Percentiles rank a stretch among this genome's conserved stretches.
Evolutionary conservation across 2,797 vertebrate genomes (phyloP).

Genomic region (Lithobates pipiens): DNA sequence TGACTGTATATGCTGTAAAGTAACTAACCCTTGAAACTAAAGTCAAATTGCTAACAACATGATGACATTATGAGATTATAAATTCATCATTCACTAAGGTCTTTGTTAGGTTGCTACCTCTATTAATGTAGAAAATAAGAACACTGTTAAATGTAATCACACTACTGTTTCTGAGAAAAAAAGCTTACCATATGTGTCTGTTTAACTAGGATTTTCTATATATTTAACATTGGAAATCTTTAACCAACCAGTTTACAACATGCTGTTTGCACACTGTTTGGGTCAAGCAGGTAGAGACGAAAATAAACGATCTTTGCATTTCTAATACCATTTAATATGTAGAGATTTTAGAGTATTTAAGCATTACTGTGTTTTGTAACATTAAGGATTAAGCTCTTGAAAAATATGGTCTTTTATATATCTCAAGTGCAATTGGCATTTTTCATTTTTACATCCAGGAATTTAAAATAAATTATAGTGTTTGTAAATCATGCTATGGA

Average conservation of each 20-base stretch:
- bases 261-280: background rate
- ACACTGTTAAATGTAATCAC: background rate
- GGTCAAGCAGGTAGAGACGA: background rate
- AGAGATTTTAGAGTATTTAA: too few relatives aligned
- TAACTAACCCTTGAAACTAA: slow-evolving; percentile 29
- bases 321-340: too few relatives aligned
- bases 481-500: too few relatives aligned
- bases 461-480: too few relatives aligned
- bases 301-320: background rate
- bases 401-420: too few relatives aligned
- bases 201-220: background rate
- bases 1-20: background rate
- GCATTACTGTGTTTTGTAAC: too few relatives aligned
- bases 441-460: too few relatives aligned
- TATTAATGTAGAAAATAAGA: background rate
- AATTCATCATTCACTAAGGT: background rate
- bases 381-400: too few relatives aligned
- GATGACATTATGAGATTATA: background rate
- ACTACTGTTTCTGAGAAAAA: background rate
- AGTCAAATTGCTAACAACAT: background rate
- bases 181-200: background rate
- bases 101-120: background rate
- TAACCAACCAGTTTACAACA: background rate
- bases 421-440: too few relatives aligned
- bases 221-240: background rate